Evolutionary conservation across 2,797 vertebrate genomes (phyloP).

Genomic region (Schizothorax lantsangensis): DNA sequence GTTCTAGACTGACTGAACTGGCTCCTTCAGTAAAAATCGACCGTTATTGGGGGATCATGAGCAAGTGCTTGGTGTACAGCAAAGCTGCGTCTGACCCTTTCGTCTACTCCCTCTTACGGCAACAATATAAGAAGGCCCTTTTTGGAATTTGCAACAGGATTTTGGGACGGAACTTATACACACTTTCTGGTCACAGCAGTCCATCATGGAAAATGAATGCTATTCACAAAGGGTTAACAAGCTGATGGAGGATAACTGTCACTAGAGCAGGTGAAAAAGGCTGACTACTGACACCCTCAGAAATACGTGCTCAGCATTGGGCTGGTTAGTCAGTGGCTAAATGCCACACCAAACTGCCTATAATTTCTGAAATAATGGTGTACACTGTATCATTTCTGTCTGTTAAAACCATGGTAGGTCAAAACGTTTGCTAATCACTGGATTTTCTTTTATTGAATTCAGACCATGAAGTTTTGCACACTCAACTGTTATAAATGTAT

Average conservation of each 20-base stretch:
- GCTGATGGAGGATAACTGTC: constrained; percentile 21
- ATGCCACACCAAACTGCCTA: background rate
- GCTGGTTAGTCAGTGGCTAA: background rate
- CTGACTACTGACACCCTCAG: background rate
- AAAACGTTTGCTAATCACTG: constrained; percentile 3
- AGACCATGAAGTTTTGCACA: constrained; percentile 14
- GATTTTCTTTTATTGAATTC: constrained; percentile 21
- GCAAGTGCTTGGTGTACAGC: constrained; percentile 83
- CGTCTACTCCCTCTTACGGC: constrained; percentile 82
- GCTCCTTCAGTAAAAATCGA: constrained; percentile 78
- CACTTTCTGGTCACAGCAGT: constrained; percentile 76
- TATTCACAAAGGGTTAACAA: constrained; percentile 71
- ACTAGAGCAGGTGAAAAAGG: background rate
- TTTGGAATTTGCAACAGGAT: constrained; percentile 74
- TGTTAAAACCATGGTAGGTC: background rate
- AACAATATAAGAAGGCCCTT: constrained; percentile 83
- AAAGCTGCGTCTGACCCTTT: constrained; percentile 83
- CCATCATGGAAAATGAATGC: constrained; percentile 77
- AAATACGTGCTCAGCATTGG: background rate
- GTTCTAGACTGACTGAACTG: constrained; percentile 80
- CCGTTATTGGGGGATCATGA: constrained; percentile 80
- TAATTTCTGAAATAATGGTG: background rate
- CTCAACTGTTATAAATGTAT: constrained; percentile 3
- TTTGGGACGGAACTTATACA: constrained; percentile 75
- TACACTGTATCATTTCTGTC: background rate